Evolutionary conservation across 2,113 vertebrate genomes (phyloP).

Genomic region (Toxotes chatareus): DNA sequence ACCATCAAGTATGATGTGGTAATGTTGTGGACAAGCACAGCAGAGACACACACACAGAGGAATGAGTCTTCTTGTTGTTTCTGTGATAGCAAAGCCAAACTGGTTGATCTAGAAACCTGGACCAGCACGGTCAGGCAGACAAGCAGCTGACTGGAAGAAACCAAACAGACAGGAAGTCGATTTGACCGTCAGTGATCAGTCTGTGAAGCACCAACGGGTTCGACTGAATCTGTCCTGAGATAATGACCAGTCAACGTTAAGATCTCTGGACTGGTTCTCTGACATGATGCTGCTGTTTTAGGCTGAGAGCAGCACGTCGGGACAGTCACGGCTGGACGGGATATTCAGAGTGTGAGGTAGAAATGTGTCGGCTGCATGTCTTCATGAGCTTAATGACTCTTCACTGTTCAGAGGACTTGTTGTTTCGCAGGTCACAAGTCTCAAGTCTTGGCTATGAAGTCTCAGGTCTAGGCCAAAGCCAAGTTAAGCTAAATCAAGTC

Average conservation of each 20-base stretch:
- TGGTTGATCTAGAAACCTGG: neutral
- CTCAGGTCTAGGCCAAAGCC: neutral
- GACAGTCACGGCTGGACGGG: neutral
- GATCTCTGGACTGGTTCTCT: conserved; percentile 1
- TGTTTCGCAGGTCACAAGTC: too few species aligned
- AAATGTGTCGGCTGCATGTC: neutral
- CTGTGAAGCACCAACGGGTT: neutral
- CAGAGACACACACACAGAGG: neutral
- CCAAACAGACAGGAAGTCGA: conserved; percentile 29
- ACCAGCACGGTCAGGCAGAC: neutral
- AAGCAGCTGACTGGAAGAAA: neutral
- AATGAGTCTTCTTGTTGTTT: neutral
- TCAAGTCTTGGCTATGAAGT: too few species aligned
- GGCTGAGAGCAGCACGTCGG: neutral
- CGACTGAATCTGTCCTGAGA: neutral
- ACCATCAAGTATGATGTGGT: conserved; percentile 28
- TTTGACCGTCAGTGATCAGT: neutral
- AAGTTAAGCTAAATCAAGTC: neutral
- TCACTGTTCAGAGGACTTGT: too few species aligned
- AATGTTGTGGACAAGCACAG: conserved; percentile 25
- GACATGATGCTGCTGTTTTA: neutral
- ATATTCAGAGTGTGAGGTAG: neutral
- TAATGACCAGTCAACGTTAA: neutral
- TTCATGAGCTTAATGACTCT: neutral
- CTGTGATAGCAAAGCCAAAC: neutral